Conservation (phyloP, 2,888 invertebrate genomes). For the Iselma pallidipennis region DNA sequence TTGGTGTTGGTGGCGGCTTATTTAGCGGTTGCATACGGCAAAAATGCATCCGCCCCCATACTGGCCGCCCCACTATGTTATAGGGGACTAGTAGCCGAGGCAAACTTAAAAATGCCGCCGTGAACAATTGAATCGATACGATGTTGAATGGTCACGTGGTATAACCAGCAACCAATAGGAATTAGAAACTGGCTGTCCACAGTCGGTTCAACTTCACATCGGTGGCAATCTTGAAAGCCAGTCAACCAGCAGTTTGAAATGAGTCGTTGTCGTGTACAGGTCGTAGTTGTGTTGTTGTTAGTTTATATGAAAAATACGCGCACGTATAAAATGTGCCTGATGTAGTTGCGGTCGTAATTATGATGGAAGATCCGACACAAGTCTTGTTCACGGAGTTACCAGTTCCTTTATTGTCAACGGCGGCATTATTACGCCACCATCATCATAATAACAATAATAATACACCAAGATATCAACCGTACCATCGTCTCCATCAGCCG, state of each 20-base stretch:
- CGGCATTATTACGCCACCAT: slow-evolving; percentile 58
- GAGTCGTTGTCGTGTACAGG: slow-evolving; percentile 48
- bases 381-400: slow-evolving; percentile 64
- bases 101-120: slow-evolving; percentile 82
- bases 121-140: slow-evolving; percentile 79
- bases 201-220: slow-evolving; percentile 7
- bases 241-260: slow-evolving; percentile 51
- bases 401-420: slow-evolving; percentile 59
- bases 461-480: slow-evolving; percentile 61
- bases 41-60: slow-evolving; percentile 28
- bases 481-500: slow-evolving; percentile 71
- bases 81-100: slow-evolving; percentile 48
- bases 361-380: slow-evolving; percentile 62
- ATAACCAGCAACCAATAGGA: slow-evolving; percentile 52
- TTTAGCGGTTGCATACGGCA: slow-evolving; percentile 6
- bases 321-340: slow-evolving; percentile 48
- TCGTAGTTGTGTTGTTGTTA: slow-evolving; percentile 36
- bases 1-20: slow-evolving; percentile 15
- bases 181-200: slow-evolving; percentile 31
- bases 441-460: slow-evolving; percentile 55
- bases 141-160: slow-evolving; percentile 65
- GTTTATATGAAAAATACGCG: slow-evolving; percentile 21
- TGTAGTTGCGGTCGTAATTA: slow-evolving; percentile 42
- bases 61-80: slow-evolving; percentile 39
- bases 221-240: slow-evolving; percentile 54